Evolutionary conservation across 2,113 vertebrate genomes (phyloP), one percentile per base, ranked within the genome.

Genomic region (Centropus unirufus): DNA sequence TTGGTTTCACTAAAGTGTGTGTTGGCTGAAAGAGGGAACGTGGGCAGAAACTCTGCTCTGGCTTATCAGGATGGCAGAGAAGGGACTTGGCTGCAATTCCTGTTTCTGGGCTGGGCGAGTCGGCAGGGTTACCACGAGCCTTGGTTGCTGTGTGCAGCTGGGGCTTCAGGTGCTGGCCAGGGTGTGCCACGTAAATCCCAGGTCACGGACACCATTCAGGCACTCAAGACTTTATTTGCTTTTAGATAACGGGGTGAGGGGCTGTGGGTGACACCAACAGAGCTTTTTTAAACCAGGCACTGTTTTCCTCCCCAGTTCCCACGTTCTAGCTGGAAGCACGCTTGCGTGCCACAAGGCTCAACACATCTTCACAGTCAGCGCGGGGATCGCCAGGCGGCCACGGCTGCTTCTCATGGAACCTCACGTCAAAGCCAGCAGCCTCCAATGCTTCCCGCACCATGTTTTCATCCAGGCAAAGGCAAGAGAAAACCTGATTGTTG

Each of bases 401-500:
- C 0, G 47, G n/a, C 44, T 94, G 62, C 7, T 77, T 68, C 20
- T 98, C 91, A 1, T 96, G 87, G 20, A 89, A 61, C 30, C 89
- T 24, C 24, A 97, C 63, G 1, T 55, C 40, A 6, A 96, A 97
- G 44, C 97, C 97, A 1, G 97, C 94, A 4, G 93, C 88, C 12
- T 26, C 34, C 64, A 97, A 78, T 0, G 95, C 95, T 7, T 90
- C 95, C 39, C 95, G 58, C 11, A 98, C 68, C 1, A 34, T 10
- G 5, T 69, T 27, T 12, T 5, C 74, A 64, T 84, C 95, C 61
- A 97, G 64, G 24, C 5, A 5, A 16, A 98, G 96, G 81, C 96
- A 97, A 1, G 90, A 97, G 90, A 98, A 98, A 9, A 26, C 85
- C 52, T 69, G 94, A 18, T 97, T 26, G 3, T 95, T 89, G 8